These are phyloP conservation scores for Macrobrachium rosenbergii DNA, from an alignment of 1,140 invertebrate genomes.

Conservation along the genomic window DNA sequence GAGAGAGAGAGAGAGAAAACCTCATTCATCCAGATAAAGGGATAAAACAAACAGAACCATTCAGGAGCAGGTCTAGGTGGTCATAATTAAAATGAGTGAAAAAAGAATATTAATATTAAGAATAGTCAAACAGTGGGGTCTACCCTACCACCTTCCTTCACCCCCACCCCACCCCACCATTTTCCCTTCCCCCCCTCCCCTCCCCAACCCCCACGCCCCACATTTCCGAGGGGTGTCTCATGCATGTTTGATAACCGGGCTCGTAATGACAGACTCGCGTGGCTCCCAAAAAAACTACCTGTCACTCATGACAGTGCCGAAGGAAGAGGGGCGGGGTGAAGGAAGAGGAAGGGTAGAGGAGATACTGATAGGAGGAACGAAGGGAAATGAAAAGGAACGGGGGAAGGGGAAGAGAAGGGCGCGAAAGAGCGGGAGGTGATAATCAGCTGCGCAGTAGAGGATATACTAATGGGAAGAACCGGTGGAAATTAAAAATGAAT, in stretches of 20 bases:
- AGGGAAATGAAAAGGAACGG: background rate
- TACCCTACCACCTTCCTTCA: no score
- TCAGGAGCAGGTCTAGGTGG: no score
- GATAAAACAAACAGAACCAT: no score
- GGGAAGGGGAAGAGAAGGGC: constrained; percentile 5
- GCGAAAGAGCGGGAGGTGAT: no score
- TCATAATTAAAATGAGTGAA: no score
- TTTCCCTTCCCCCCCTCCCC: no score
- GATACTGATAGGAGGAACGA: constrained; percentile 20
- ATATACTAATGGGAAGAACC: background rate
- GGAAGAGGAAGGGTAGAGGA: no score
- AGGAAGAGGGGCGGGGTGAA: background rate
- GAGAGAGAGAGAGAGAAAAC: background rate
- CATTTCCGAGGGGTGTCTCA: background rate
- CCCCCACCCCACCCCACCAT: no score
- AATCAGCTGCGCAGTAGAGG: background rate
- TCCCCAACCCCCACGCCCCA: no score
- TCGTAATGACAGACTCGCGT: constrained; percentile 4
- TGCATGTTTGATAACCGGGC: constrained; percentile 17
- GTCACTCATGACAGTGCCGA: constrained; percentile 9
- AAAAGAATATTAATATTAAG: no score
- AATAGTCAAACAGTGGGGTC: no score
- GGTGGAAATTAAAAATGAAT: background rate
- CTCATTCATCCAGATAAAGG: background rate
- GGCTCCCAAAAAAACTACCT: background rate